Conservation (phyloP, 92 coral and sea anemone species). For the Siderastrea siderea region DNA sequence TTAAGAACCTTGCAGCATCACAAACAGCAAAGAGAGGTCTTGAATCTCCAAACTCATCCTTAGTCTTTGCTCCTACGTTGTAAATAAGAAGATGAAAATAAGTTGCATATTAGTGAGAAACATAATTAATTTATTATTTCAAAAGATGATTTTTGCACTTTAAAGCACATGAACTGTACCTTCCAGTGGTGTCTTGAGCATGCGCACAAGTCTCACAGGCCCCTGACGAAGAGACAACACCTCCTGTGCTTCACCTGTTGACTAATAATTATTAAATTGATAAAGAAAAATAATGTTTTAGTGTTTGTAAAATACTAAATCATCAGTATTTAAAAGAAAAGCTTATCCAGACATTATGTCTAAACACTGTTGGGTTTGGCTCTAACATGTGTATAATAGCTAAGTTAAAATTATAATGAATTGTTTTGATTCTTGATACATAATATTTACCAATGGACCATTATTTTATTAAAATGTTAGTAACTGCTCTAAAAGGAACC, state of each 20-base stretch:
- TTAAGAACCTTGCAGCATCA: conserved; percentile 95
- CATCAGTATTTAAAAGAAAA: too few species aligned
- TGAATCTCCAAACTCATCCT: conserved; percentile 88
- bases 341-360: background rate
- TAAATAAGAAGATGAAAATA: background rate
- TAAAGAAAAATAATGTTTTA: background rate
- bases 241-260: conserved; percentile 98
- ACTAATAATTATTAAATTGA: conserved; percentile 43
- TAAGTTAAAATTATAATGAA: too few species aligned
- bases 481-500: too few species aligned
- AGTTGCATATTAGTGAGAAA: background rate
- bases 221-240: conserved; percentile 96
- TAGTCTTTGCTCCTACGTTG: conserved; percentile 34
- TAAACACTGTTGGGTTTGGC: background rate
- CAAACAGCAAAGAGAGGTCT: conserved; percentile 97
- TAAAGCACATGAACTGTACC: conserved; percentile 13
- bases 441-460: too few species aligned
- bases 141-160: too few species aligned
- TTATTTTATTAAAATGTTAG: too few species aligned
- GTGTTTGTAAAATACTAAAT: too few species aligned
- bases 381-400: too few species aligned
- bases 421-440: too few species aligned
- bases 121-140: too few species aligned
- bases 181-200: conserved; percentile 87
- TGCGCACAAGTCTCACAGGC: conserved; percentile 92